Base-by-base conservation (phyloP, 2,888 invertebrate species). In the Tachina lurida region DNA sequence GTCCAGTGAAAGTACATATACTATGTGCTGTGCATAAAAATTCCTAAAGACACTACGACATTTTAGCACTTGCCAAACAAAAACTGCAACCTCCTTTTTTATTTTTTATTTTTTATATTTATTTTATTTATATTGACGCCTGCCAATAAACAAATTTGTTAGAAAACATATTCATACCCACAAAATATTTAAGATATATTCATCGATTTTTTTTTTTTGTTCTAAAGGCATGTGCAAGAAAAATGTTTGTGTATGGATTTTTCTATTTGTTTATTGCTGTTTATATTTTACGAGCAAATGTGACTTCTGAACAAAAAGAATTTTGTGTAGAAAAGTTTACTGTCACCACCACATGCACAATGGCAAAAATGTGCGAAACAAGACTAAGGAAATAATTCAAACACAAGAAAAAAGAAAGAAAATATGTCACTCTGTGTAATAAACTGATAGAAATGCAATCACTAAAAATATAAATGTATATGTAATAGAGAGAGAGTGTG, bases 321-420 rank as follows among this genome's bases (percentile, higher is more conserved):
- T 77, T 45, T 1, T 45, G 8, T 45, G 8, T 13, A 67, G 7
- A 31, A 31, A 67, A 76, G 54, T 76, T 76, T 76, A 47, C 17
- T 79, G 78, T 71, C 71, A 79, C 78, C 71, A 79, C 78, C 78
- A 63, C 45, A 79, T 71, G 60, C 22, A 63, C 39, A 60, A 68
- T 43, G 17, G 39, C 3, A 41, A 49, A 54, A 52, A 8, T 41
- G 15, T 31, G 10, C 41, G 17, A 45, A 63, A 19, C 15, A 43
- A 4, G 13, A 58, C 22, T 45, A 9, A 10, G 22, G 19, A 45
- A 52, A 31, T 43, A 17, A 49, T 54, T 19, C 12, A 62, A 2
- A 62, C 10, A 60, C 10, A 67, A n/a, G n/a, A n/a, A 5, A 67
- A 41, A 22, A 12, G 3, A 54, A 5, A 22, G 63, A 10, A 68